A percentile compares a stretch with the other conserved stretches of the same genome.
phyloP scores from a whole-genome alignment of 2,888 invertebrate species.

The Acrobasis repandana region DNA sequence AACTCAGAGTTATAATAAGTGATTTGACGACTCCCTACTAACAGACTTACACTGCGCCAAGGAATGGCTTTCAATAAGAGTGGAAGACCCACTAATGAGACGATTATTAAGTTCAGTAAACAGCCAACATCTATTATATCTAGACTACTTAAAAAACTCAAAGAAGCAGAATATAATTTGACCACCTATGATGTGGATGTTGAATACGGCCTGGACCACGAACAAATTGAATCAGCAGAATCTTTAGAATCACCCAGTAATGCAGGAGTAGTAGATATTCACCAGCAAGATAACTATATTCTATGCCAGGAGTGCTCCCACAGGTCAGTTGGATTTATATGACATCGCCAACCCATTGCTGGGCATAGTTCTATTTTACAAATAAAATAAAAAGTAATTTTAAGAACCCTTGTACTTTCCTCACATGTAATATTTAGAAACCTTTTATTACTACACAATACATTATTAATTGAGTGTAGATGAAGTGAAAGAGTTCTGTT shows the following conservation, averaged over 20 bases:
- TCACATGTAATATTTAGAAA: too few relatives aligned
- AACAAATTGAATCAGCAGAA: conserved; percentile 1
- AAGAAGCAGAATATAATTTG: conserved; percentile 31
- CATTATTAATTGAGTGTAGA: too few relatives aligned
- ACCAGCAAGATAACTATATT: not conserved
- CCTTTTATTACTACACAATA: too few relatives aligned
- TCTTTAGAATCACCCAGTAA: conserved; percentile 3
- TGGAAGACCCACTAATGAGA: conserved; percentile 56
- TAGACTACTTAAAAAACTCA: conserved; percentile 48
- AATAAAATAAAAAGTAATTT: too few relatives aligned
- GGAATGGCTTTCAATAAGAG: conserved; percentile 38
- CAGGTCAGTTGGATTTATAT: conserved; percentile 27
- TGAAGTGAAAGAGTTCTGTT: too few relatives aligned
- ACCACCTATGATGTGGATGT: conserved; percentile 21
- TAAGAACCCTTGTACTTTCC: too few relatives aligned
- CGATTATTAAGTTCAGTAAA: conserved; percentile 53
- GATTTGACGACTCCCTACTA: too few relatives aligned
- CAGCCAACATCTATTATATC: conserved; percentile 67
- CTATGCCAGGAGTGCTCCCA: conserved; percentile 25
- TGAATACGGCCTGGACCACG: conserved; percentile 3
- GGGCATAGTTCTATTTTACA: too few relatives aligned
- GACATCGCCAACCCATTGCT: too few relatives aligned
- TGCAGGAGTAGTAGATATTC: conserved; percentile 29
- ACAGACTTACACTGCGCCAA: not conserved
- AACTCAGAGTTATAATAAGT: too few relatives aligned